Evolutionary conservation across 2,888 invertebrate genomes (phyloP).

Genomic region (Ophioninae sp.): DNA sequence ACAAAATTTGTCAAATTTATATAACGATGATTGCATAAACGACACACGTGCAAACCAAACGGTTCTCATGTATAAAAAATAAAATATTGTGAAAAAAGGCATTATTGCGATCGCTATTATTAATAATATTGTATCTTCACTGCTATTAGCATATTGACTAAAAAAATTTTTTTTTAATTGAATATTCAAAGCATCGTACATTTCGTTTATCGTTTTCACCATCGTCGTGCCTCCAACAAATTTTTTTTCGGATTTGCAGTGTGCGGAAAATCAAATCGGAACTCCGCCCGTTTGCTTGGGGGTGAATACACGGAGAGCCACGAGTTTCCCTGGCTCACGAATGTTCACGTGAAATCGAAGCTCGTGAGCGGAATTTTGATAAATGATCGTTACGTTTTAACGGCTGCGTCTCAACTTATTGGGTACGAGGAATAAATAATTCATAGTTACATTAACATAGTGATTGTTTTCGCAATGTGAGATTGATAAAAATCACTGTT

Average conservation of each 20-base stretch:
- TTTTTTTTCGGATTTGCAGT: slow-evolving; percentile 70
- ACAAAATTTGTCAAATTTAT: neutral
- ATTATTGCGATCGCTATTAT: neutral
- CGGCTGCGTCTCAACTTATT: slow-evolving; percentile 82
- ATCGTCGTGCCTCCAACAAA: neutral
- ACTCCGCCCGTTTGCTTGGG: slow-evolving; percentile 79
- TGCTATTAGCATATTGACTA: neutral
- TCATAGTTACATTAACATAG: neutral
- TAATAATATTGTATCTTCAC: neutral
- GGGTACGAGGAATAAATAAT: slow-evolving; percentile 76
- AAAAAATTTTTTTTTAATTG: too few relatives aligned
- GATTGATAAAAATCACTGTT: neutral
- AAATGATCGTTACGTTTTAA: slow-evolving; percentile 84
- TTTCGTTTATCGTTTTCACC: neutral
- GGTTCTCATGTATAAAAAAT: neutral
- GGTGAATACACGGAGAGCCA: slow-evolving; percentile 82
- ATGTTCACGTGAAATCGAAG: slow-evolving; percentile 80
- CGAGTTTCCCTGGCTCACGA: slow-evolving; percentile 84
- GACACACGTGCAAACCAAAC: neutral
- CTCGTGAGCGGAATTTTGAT: slow-evolving; percentile 82
- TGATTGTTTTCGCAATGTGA: neutral
- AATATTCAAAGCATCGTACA: neutral
- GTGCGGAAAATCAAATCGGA: slow-evolving; percentile 82
- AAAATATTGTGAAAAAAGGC: neutral
- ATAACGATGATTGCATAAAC: neutral